Conservation (phyloP, 2,113 vertebrate species). For the Forbesichthys agassizii region DNA sequence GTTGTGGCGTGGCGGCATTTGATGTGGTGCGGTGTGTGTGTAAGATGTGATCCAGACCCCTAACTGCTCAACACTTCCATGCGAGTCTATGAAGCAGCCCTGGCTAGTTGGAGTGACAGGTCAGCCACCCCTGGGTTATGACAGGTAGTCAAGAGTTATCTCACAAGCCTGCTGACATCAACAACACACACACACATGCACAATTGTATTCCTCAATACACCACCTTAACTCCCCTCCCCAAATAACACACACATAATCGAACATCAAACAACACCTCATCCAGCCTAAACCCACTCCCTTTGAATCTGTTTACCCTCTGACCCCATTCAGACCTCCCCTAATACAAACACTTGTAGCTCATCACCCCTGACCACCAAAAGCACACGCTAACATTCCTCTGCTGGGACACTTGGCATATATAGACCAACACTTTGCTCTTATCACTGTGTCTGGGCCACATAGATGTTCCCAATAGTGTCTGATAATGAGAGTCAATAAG, state of each 20-base stretch:
- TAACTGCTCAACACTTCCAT: conserved; percentile 50
- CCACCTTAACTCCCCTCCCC: neutral
- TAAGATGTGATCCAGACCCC: conserved; percentile 53
- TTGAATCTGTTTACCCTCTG: conserved; percentile 47
- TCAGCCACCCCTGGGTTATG: conserved; percentile 45
- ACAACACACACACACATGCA: conserved; percentile 15
- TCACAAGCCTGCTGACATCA: conserved; percentile 5
- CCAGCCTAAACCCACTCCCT: conserved; percentile 39
- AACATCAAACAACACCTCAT: conserved; percentile 58
- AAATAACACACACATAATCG: conserved; percentile 39
- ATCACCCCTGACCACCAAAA: conserved; percentile 52
- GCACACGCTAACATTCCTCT: conserved; percentile 32
- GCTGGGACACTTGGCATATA: neutral
- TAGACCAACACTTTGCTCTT: conserved; percentile 3
- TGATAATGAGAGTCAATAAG: neutral
- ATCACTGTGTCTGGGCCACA: conserved; percentile 6
- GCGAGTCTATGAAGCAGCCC: conserved; percentile 33
- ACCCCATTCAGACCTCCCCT: conserved; percentile 53
- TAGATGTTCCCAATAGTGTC: neutral
- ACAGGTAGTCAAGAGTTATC: conserved; percentile 25
- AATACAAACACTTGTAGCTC: conserved; percentile 53
- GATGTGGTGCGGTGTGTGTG: conserved; percentile 6
- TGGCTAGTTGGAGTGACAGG: conserved; percentile 41
- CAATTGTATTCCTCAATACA: neutral
- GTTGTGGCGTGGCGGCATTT: conserved; percentile 4